Conservation (phyloP, 2,113 vertebrate genomes). For the Dolichallabes microphthalmus region DNA sequence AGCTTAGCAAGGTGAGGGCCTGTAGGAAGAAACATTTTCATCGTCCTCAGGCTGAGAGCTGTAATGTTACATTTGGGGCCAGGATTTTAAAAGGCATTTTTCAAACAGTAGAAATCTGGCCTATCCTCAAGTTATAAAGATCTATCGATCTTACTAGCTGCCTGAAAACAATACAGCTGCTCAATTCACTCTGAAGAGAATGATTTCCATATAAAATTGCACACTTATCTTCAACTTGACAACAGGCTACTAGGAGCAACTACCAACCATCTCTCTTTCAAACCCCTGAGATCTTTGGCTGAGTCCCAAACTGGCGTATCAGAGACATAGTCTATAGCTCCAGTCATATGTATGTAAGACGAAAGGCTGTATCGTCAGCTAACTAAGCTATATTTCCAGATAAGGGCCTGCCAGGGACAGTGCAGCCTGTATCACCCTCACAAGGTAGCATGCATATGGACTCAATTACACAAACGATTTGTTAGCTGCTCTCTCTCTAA, state of each 20-base stretch:
- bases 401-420: background rate
- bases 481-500: background rate
- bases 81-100: conserved; percentile 21
- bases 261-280: conserved; percentile 8
- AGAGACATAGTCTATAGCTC: conserved; percentile 1
- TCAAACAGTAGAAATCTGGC: conserved; percentile 9
- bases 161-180: background rate
- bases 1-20: background rate
- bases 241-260: background rate
- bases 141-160: conserved; percentile 27
- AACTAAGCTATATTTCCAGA: background rate
- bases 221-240: conserved; percentile 11
- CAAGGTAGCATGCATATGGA: background rate
- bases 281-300: conserved; percentile 11
- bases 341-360: background rate
- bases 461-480: background rate
- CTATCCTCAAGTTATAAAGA: background rate
- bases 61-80: background rate
- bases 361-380: conserved; percentile 1
- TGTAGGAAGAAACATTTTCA: background rate
- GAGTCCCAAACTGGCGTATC: conserved; percentile 4
- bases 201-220: conserved; percentile 12
- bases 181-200: background rate
- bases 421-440: background rate
- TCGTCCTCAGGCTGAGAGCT: conserved; percentile 4